Evolutionary conservation across 1,140 invertebrate species (phyloP), one percentile per base, ranked within the genome.

Genomic region (Varroa destructor): DNA sequence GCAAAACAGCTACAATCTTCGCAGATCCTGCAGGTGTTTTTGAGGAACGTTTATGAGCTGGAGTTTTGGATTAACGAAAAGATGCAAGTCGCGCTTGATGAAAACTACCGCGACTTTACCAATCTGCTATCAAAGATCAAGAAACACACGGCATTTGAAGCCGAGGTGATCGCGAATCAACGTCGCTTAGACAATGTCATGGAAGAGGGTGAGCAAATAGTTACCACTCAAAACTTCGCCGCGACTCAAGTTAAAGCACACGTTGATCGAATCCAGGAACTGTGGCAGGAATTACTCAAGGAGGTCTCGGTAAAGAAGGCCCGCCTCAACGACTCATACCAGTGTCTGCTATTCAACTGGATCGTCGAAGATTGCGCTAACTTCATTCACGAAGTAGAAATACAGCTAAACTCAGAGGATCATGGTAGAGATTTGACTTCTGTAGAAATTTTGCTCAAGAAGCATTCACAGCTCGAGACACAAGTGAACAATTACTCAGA

Each of bases 121-220:
- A 97, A 97, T 80, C 82, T 98, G 37, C 89, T 95, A 77, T 92
- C 89, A 76, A 98, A 98, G 81, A 94, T 97, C 70, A 93, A 97
- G 79, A 95, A 95, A 78, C 94, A 98, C 77, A 85, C 89, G 0
- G 91, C 92, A 0, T 97, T 97, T 78, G 93, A 97, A 77, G 89
- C 92, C 0, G 95, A 98, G 80, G 81, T 97, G 43, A 81, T 87
- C n/a, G 92, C 92, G 4, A 97, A 96, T 79, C 87, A 90, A 72
- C 87, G 87, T 14, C 84, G 92, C 56, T 86, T 97, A 3, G 86
- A 88, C 55, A 84, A 86, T 43, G 88, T 96, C 1, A 86, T 89
- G 73, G 83, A 84, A 72, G 89, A 92, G 79, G 95, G 92, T 4
- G 87, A 92, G 77, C 83, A 86, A 64, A 83, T 95, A 4, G 89